Evolutionary conservation across 2,888 invertebrate genomes (phyloP).

Genomic region (Schrankia costaestrigalis): DNA sequence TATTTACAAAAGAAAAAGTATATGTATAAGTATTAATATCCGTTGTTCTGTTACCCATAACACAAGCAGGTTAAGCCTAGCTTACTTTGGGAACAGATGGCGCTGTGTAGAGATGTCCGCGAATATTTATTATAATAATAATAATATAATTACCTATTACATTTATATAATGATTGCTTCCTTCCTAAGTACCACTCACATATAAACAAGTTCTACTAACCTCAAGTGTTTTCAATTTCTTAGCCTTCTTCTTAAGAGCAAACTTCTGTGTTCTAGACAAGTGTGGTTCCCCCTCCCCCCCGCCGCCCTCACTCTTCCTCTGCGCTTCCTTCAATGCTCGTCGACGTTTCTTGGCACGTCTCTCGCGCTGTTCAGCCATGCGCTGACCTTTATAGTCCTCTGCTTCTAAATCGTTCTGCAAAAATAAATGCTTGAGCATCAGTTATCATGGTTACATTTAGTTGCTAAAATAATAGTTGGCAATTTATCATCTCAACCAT

Average conservation of each 20-base stretch:
- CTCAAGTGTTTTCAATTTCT: conserved; percentile 61
- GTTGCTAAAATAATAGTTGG: no score
- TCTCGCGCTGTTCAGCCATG: conserved; percentile 52
- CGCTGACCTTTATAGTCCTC: conserved; percentile 54
- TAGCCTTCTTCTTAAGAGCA: conserved; percentile 70
- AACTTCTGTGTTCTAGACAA: conserved; percentile 78
- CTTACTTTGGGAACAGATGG: no score
- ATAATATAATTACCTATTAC: neutral
- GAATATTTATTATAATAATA: no score
- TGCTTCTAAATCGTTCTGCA: conserved; percentile 51
- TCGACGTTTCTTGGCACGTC: conserved; percentile 46
- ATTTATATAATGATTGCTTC: neutral
- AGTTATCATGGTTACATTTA: no score
- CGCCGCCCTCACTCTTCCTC: conserved; percentile 3
- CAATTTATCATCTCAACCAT: no score
- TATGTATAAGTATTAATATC: no score
- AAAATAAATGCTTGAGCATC: neutral
- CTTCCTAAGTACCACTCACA: neutral
- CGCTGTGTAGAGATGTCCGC: no score
- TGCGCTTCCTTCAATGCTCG: conserved; percentile 10
- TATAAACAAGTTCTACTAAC: conserved; percentile 24
- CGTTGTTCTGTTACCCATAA: no score
- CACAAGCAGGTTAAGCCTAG: no score
- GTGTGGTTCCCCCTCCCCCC: conserved; percentile 22
- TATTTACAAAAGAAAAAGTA: no score